Evolutionary conservation across 2,888 invertebrate species (phyloP).

Genomic region (Limnephilus lunatus): DNA sequence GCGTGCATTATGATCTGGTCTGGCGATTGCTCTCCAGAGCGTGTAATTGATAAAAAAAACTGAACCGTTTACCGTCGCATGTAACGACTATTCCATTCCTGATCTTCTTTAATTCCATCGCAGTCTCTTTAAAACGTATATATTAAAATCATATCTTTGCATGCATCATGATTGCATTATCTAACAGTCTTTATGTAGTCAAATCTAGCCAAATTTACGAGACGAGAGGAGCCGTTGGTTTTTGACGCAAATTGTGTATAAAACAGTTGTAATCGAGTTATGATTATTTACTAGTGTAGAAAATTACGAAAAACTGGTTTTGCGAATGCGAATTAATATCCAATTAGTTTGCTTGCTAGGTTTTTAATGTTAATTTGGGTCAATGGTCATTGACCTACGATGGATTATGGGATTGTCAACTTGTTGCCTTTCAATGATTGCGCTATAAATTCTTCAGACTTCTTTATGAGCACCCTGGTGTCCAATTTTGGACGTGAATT

Average conservation of each 20-base stretch:
- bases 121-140: not conserved
- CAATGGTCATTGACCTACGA: not conserved
- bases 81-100: slow-evolving; percentile 7
- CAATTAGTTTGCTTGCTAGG: not conserved
- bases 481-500: not conserved
- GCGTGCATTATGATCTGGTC: slow-evolving; percentile 45
- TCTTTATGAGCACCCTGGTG: not conserved
- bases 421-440: not conserved
- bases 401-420: not conserved
- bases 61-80: slow-evolving; percentile 36
- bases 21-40: slow-evolving; percentile 26
- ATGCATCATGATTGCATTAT: not conserved
- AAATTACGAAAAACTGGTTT: not conserved
- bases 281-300: not conserved
- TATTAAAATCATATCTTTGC: slow-evolving; percentile 19
- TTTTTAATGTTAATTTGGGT: not conserved
- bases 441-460: not conserved
- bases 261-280: not conserved
- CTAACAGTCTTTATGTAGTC: not conserved
- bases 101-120: not conserved
- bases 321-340: not conserved
- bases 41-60: slow-evolving; percentile 39
- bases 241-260: not conserved
- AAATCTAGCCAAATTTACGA: not conserved
- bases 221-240: not conserved